phyloP scores from a whole-genome alignment of 2,113 vertebrate genomes.

The Hyaena hyaena region DNA sequence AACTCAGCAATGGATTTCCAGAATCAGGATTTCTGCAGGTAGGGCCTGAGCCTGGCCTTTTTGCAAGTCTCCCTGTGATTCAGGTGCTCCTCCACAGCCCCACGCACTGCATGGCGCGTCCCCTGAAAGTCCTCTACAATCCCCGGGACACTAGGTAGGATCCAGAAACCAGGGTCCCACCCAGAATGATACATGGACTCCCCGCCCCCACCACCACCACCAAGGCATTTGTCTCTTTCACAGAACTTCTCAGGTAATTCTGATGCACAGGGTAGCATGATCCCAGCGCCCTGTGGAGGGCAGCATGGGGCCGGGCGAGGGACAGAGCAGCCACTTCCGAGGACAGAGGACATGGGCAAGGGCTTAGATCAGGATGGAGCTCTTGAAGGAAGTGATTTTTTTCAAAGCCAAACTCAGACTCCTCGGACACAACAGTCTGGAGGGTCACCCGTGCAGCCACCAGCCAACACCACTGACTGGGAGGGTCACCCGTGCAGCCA shows the following conservation, averaged over 20 bases:
- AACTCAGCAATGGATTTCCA: neutral
- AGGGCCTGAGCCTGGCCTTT: neutral
- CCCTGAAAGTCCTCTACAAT: neutral
- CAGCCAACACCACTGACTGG: too few species aligned
- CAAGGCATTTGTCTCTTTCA: neutral
- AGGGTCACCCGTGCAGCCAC: neutral
- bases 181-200: neutral
- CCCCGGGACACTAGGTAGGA: neutral
- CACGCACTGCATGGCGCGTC: rapidly evolving
- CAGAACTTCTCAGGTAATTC: neutral
- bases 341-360: neutral
- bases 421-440: neutral
- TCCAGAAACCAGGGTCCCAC: neutral
- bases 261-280: too few species aligned
- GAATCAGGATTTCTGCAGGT: neutral
- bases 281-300: rapidly evolving
- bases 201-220: too few species aligned
- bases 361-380: neutral
- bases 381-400: neutral
- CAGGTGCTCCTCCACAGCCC: neutral
- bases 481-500: neutral
- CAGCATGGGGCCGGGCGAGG: rapidly evolving
- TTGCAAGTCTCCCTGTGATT: neutral
- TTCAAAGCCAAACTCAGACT: neutral
- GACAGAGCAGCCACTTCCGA: neutral